Percentiles rank a stretch among this genome's conserved stretches.
Conservation (phyloP, 2,888 invertebrate genomes). For the Lasioglossum pauxillum region DNA sequence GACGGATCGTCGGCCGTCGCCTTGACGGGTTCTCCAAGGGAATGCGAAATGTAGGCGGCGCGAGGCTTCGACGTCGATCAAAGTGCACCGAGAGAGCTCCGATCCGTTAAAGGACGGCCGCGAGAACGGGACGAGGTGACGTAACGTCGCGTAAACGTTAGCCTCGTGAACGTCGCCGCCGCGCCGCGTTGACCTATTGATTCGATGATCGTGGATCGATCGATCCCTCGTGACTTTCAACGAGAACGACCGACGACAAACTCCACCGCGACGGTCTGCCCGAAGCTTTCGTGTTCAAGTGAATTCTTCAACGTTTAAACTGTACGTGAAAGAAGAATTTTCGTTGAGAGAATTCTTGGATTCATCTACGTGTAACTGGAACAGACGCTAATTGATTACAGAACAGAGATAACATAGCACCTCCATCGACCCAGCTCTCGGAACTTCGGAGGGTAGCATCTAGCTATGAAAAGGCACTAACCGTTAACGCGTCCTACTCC, state of each 20-base stretch:
- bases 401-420: neutral
- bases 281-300: neutral
- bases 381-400: neutral
- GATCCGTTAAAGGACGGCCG: slow-evolving; percentile 33
- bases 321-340: neutral
- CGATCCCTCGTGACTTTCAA: slow-evolving; percentile 10
- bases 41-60: slow-evolving; percentile 47
- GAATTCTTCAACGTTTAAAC: neutral
- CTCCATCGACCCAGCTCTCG: neutral
- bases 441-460: neutral
- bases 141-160: slow-evolving; percentile 43
- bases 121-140: slow-evolving; percentile 45
- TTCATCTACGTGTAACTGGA: no score
- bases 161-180: slow-evolving; percentile 29
- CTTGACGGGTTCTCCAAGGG: slow-evolving; percentile 32
- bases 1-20: slow-evolving; percentile 41
- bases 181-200: slow-evolving; percentile 34
- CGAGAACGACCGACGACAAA: neutral
- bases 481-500: neutral
- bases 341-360: neutral
- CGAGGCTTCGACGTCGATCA: slow-evolving; percentile 27
- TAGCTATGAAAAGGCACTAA: neutral
- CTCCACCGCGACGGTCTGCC: neutral
- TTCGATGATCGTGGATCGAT: slow-evolving; percentile 23
- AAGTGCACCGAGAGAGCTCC: slow-evolving; percentile 26